A percentile compares a stretch with the other conserved stretches of the same genome.
Conservation (phyloP, 2,888 invertebrate genomes). For the Rhamnusium bicolor region DNA sequence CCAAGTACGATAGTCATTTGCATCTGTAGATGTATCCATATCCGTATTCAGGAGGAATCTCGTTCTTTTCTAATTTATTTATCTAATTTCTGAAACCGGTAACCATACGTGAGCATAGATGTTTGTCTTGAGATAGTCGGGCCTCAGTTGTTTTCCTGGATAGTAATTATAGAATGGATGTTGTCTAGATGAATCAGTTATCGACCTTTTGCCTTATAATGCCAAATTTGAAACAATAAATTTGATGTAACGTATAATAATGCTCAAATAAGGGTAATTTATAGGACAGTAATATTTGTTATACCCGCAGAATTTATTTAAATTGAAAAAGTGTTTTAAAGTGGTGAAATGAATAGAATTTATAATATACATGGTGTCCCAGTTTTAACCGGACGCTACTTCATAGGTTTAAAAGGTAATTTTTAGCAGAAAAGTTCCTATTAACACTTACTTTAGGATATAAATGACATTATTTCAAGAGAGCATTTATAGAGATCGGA, state of each 20-base stretch:
- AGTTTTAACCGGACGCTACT: too few relatives aligned
- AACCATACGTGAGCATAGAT: constrained; percentile 33
- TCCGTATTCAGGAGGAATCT: constrained; percentile 31
- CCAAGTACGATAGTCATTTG: constrained; percentile 10
- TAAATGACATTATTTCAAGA: too few relatives aligned
- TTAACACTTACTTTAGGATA: too few relatives aligned
- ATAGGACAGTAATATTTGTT: constrained; percentile 43
- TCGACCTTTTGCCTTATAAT: constrained; percentile 39
- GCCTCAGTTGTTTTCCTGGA: constrained; percentile 33
- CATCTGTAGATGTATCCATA: constrained; percentile 33
- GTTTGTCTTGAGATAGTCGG: constrained; percentile 30
- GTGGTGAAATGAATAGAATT: not conserved
- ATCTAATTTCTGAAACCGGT: constrained; percentile 26
- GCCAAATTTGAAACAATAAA: constrained; percentile 50
- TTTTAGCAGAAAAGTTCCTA: too few relatives aligned
- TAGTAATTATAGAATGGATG: constrained; percentile 29
- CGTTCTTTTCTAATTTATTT: constrained; percentile 30
- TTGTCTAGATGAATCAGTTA: constrained; percentile 31
- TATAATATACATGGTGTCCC: not conserved
- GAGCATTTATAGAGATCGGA: too few relatives aligned
- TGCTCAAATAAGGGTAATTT: constrained; percentile 44
- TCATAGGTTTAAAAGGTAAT: too few relatives aligned
- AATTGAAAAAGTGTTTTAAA: constrained; percentile 37
- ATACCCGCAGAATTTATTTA: constrained; percentile 13
- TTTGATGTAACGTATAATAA: constrained; percentile 39